These are phyloP conservation scores for Thunnus thynnus DNA, from an alignment of 2,113 vertebrate species.

Conservation along the genomic window DNA sequence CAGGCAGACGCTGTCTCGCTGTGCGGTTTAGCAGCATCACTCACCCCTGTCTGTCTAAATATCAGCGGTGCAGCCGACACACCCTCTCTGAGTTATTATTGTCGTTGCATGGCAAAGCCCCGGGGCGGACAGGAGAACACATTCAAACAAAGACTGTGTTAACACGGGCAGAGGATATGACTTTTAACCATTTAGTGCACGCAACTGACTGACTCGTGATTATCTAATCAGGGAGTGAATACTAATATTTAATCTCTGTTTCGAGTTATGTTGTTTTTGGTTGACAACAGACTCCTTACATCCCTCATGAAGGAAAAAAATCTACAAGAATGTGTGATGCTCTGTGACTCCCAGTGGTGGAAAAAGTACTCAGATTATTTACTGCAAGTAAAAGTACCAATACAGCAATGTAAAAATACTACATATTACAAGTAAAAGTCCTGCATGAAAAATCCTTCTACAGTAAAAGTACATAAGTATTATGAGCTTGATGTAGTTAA, in stretches of 20 bases:
- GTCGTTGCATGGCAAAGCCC: constrained; percentile 35
- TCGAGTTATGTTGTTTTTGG: no score
- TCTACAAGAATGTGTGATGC: not conserved
- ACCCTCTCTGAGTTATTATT: constrained; percentile 52
- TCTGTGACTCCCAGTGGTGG: not conserved
- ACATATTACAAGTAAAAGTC: no score
- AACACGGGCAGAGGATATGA: not conserved
- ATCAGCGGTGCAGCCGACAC: constrained; percentile 48
- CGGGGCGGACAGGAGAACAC: constrained; percentile 23
- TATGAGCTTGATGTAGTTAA: no score
- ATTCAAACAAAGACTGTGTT: constrained; percentile 43
- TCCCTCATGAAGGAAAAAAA: not conserved
- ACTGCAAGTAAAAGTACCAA: no score
- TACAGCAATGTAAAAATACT: no score
- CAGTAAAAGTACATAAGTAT: no score
- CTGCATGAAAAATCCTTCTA: no score
- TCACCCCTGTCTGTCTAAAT: constrained; percentile 69
- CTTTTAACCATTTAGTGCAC: not conserved
- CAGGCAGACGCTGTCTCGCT: constrained; percentile 66
- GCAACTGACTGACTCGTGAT: not conserved
- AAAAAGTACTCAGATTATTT: no score
- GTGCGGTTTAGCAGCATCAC: constrained; percentile 57
- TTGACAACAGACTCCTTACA: not conserved
- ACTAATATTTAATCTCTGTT: no score
- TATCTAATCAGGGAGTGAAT: no score